Evolutionary conservation across 2,888 invertebrate genomes (phyloP), one percentile per base, ranked within the genome.

Genomic region (Amblyjoppa fuscipennis): DNA sequence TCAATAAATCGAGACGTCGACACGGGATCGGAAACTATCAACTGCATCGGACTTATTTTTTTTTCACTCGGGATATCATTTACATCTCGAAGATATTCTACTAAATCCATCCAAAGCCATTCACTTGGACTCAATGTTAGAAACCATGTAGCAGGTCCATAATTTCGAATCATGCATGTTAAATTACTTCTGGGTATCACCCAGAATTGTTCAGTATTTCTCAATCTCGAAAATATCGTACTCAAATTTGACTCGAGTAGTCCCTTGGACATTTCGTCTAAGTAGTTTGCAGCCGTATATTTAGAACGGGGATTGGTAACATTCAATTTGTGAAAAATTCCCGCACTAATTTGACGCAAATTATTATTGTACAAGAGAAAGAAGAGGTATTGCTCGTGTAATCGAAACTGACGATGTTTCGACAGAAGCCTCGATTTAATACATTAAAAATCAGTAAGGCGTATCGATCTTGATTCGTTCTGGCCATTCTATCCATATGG

Each of bases 281-380:
- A 34, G 5, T 34, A 34, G 5, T 5, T 34, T 34, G 34, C 2
- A 34, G 34, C 34, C 34, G 34, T 34, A 59, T 87, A 84, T 88
- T 74, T 77, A 9, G 73, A 75, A 13, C 56, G 38, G 7, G 85
- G 75, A 68, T 87, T 87, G 1, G 78, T 83, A 31, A 88, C 66
- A 79, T 88, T 88, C 16, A 88, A 41, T 78, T 87, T 88, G 20
- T 86, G 77, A 64, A 73, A 89, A 59, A 89, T 89, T 61, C 89
- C 89, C 20, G 73, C 74, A 77, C 77, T 88, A 28, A 88, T 53
- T 86, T 89, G 90, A 45, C 90, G 82, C 11, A 89, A 85, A 73
- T 91, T 90, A 38, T 78, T 80, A 70, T 90, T 83, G 74, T 89
- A 82, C 64, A 90, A 83, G 68, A 89, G 85, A 78, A 83, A 90